A percentile compares a stretch with the other conserved stretches of the same genome.
Evolutionary conservation across 2,888 invertebrate genomes (phyloP).

Genomic region (Eumerus sabulonum): DNA sequence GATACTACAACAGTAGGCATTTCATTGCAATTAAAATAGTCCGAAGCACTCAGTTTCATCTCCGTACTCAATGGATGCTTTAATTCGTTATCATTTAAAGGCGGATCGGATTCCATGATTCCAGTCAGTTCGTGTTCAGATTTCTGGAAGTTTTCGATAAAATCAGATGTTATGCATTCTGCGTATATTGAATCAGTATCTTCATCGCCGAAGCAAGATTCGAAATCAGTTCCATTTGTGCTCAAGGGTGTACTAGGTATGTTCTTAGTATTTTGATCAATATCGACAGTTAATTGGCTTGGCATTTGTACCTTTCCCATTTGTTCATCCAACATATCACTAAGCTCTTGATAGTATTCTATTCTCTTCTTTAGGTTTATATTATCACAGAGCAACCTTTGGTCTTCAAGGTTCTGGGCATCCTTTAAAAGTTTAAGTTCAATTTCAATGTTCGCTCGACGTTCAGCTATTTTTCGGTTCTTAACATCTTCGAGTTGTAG

Average conservation of each 20-base stretch:
- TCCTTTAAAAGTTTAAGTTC: constrained; percentile 73
- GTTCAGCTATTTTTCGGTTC: constrained; percentile 74
- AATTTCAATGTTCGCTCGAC: constrained; percentile 72
- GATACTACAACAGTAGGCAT: constrained; percentile 43
- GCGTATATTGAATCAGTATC: constrained; percentile 70
- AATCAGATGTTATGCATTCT: constrained; percentile 71
- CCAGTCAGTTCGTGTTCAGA: constrained; percentile 69
- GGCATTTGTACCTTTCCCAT: constrained; percentile 11
- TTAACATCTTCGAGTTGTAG: constrained; percentile 72
- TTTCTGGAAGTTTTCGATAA: constrained; percentile 69
- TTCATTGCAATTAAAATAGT: constrained; percentile 75
- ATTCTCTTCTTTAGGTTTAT: constrained; percentile 73
- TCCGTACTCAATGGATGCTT: background rate
- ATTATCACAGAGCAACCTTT: constrained; percentile 72
- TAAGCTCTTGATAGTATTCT: constrained; percentile 73
- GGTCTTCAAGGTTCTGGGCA: constrained; percentile 72
- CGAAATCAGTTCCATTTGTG: constrained; percentile 71
- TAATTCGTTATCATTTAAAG: constrained; percentile 1
- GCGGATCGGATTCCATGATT: constrained; percentile 30
- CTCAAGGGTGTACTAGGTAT: constrained; percentile 65
- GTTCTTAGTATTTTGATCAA: constrained; percentile 16
- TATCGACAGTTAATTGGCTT: constrained; percentile 6
- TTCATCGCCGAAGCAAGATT: constrained; percentile 72
- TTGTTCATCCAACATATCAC: constrained; percentile 68
- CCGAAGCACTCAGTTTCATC: constrained; percentile 72